These are phyloP conservation scores for Harpalus rufipes DNA, from an alignment of 2,888 invertebrate genomes.

Conservation along the genomic window DNA sequence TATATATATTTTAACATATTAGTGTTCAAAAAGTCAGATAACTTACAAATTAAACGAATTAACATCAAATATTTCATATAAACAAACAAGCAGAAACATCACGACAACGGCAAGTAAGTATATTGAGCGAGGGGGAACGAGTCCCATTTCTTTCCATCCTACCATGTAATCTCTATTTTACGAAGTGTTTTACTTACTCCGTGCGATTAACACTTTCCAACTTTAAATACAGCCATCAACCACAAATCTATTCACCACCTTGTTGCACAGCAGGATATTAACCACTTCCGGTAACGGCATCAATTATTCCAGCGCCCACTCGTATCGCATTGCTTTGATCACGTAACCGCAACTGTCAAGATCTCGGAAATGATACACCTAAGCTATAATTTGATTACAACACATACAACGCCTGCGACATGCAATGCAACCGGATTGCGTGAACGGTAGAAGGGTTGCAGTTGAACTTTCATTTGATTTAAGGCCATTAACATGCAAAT, in stretches of 20 bases:
- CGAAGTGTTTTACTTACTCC: too few species aligned
- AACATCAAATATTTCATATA: too few species aligned
- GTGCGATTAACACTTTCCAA: conserved; percentile 15
- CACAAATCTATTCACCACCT: conserved; percentile 40
- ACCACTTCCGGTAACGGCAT: conserved; percentile 39
- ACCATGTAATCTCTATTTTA: too few species aligned
- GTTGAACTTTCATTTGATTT: conserved; percentile 52
- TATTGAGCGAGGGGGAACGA: too few species aligned
- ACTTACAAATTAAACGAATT: too few species aligned
- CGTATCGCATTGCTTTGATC: conserved; percentile 30
- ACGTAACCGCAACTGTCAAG: conserved; percentile 47
- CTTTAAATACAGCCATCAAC: conserved; percentile 16
- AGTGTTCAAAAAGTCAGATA: too few species aligned
- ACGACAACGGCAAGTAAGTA: too few species aligned
- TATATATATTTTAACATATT: too few species aligned
- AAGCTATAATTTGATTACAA: conserved; percentile 58
- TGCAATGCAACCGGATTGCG: conserved; percentile 51
- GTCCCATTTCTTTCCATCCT: too few species aligned
- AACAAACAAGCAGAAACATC: too few species aligned
- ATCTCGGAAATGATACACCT: conserved; percentile 46
- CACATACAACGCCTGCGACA: conserved; percentile 32
- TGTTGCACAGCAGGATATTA: conserved; percentile 39
- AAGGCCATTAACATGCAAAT: conserved; percentile 54
- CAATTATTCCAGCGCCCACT: conserved; percentile 43
- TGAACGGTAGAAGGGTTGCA: conserved; percentile 14